Percentiles rank a stretch among this genome's conserved stretches.
phyloP scores from a whole-genome alignment of 1,140 invertebrate genomes.

The Danaus plexippus region DNA sequence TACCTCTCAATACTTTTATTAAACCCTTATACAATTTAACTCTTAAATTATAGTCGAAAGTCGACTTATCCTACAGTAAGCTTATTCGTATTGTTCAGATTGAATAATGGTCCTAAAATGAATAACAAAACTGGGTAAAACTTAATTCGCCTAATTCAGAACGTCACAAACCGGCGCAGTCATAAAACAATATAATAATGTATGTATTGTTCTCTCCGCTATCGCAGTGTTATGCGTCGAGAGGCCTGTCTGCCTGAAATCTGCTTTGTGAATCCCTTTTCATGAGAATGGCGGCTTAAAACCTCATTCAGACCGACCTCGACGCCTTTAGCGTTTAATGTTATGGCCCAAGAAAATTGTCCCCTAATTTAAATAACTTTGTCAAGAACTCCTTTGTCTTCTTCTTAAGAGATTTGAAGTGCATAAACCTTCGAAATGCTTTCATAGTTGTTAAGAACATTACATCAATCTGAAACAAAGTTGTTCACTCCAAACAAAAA shows the following conservation, averaged over 20 bases:
- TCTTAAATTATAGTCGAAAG: too few species aligned
- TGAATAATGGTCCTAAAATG: conserved; percentile 9
- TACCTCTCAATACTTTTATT: too few species aligned
- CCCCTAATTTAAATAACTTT: conserved; percentile 66
- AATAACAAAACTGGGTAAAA: conserved; percentile 19
- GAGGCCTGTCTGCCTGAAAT: conserved; percentile 46
- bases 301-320: conserved; percentile 57
- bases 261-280: conserved; percentile 60
- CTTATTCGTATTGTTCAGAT: too few species aligned
- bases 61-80: too few species aligned
- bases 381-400: conserved; percentile 49
- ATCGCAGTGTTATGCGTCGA: conserved; percentile 45
- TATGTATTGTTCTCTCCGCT: conserved; percentile 41
- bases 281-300: conserved; percentile 57
- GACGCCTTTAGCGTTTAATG: conserved; percentile 53
- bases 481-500: not conserved
- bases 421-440: conserved; percentile 43
- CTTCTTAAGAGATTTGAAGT: conserved; percentile 37
- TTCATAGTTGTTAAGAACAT: conserved; percentile 31
- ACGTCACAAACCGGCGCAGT: conserved; percentile 40
- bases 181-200: conserved; percentile 60
- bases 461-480: conserved; percentile 10
- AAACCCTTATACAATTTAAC: too few species aligned
- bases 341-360: conserved; percentile 61
- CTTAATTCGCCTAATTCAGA: conserved; percentile 43